Evolutionary conservation across 2,888 invertebrate species (phyloP).

Genomic region (Amphipyra tragopoginis): DNA sequence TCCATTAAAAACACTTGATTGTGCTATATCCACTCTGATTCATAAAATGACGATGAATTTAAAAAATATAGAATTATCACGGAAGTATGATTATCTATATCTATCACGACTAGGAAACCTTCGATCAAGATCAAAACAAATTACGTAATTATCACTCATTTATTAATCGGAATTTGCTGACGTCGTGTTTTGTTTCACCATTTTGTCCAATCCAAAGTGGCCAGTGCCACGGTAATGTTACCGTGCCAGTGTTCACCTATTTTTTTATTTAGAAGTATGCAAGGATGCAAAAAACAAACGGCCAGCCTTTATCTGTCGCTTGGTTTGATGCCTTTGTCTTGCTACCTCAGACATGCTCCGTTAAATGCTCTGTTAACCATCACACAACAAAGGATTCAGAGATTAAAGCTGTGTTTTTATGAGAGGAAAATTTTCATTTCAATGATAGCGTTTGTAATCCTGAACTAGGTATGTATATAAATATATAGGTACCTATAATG

Average conservation of each 20-base stretch:
- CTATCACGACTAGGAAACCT: too few relatives aligned
- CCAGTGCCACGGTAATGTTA: too few relatives aligned
- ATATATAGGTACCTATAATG: too few relatives aligned
- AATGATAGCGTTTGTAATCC: constrained; percentile 5
- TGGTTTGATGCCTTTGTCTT: constrained; percentile 69
- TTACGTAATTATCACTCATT: too few relatives aligned
- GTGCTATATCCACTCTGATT: too few relatives aligned
- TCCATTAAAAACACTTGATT: too few relatives aligned
- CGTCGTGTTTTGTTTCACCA: neutral
- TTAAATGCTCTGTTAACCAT: constrained; percentile 64
- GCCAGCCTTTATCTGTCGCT: constrained; percentile 61
- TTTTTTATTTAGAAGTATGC: constrained; percentile 38
- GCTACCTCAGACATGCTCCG: constrained; percentile 51
- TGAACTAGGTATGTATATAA: neutral
- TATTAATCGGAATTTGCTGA: neutral
- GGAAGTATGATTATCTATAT: too few relatives aligned
- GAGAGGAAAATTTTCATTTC: constrained; percentile 31
- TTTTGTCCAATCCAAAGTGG: constrained; percentile 1
- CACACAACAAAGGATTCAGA: constrained; percentile 60
- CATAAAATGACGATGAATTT: neutral
- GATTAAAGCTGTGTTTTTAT: constrained; percentile 55
- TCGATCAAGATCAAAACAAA: too few relatives aligned
- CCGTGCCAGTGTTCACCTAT: neutral
- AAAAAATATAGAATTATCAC: neutral
- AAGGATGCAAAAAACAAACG: constrained; percentile 53